Evolutionary conservation across 2,888 invertebrate species (phyloP).

Genomic region (Pyrgus malvae): DNA sequence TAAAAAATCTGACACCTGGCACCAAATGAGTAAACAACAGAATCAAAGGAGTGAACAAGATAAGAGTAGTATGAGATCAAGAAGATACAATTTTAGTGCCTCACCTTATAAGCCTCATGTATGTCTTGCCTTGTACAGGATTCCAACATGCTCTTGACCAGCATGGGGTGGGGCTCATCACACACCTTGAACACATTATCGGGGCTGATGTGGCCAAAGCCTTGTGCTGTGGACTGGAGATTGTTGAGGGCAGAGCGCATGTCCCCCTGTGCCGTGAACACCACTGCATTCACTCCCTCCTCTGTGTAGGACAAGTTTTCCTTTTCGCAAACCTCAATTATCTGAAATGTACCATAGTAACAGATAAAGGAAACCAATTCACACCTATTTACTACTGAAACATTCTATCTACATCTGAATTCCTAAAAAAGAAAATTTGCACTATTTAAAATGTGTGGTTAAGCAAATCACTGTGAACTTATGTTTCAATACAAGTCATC

Average conservation of each 20-base stretch:
- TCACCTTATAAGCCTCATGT: slow-evolving; percentile 89
- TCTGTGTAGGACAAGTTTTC: slow-evolving; percentile 89
- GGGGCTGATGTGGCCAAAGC: slow-evolving; percentile 93
- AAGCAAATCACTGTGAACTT: too few relatives aligned
- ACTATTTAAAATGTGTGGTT: too few relatives aligned
- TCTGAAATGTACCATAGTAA: slow-evolving; percentile 44
- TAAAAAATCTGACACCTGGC: too few relatives aligned
- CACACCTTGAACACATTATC: slow-evolving; percentile 99
- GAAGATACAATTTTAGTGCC: too few relatives aligned
- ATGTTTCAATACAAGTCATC: too few relatives aligned
- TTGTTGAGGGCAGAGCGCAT: slow-evolving; percentile 99
- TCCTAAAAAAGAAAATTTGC: too few relatives aligned
- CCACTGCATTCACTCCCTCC: slow-evolving; percentile 96
- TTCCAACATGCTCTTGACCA: slow-evolving; percentile 95
- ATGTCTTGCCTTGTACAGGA: slow-evolving; percentile 91
- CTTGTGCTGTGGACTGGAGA: slow-evolving; percentile 93
- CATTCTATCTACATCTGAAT: too few relatives aligned
- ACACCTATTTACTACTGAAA: too few relatives aligned
- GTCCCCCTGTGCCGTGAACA: slow-evolving; percentile 99
- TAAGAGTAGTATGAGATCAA: too few relatives aligned
- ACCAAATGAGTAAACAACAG: too few relatives aligned
- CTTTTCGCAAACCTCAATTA: slow-evolving; percentile 67
- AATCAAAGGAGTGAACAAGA: too few relatives aligned
- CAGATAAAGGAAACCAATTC: too few relatives aligned
- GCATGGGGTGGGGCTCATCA: slow-evolving; percentile 98